Evolutionary conservation across 92 coral and sea anemone species (phyloP).

Genomic region (Montipora capitata): DNA sequence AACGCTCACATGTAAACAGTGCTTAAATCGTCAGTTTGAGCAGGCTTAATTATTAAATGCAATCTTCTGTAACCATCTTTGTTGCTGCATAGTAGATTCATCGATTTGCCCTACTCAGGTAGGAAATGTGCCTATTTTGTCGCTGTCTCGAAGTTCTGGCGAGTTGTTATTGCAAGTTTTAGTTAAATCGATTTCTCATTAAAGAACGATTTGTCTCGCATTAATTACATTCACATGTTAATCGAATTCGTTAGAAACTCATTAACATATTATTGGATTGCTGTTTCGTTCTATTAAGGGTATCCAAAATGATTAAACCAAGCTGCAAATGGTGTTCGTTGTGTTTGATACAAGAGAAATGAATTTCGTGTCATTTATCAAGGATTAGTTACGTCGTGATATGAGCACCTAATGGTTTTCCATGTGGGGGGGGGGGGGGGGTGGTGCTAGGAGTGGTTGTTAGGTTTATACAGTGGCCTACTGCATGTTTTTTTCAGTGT

Average conservation of each 20-base stretch:
- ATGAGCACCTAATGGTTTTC: too few species aligned
- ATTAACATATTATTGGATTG: slow-evolving; percentile 11
- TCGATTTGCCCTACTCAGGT: neutral
- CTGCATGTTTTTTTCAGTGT: slow-evolving; percentile 7
- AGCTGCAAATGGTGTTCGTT: too few species aligned
- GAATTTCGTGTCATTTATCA: too few species aligned
- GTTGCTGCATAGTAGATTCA: neutral
- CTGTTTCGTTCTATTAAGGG: slow-evolving; percentile 15
- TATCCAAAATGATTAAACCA: neutral
- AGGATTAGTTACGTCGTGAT: too few species aligned
- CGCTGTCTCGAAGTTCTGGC: too few species aligned
- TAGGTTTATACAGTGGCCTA: slow-evolving; percentile 10
- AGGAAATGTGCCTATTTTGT: neutral
- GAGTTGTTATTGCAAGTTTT: neutral
- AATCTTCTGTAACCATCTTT: neutral
- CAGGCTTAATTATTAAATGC: neutral
- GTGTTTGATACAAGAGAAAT: too few species aligned
- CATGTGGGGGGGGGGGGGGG: neutral
- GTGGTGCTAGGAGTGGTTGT: neutral
- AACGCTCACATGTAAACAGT: too few species aligned
- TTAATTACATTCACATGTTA: neutral
- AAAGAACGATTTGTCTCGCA: neutral
- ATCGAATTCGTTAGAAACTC: neutral
- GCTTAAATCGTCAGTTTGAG: slow-evolving; percentile 3
- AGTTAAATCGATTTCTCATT: neutral